Conservation (phyloP, 2,797 vertebrate genomes). For the Cirrhinus mrigala region DNA sequence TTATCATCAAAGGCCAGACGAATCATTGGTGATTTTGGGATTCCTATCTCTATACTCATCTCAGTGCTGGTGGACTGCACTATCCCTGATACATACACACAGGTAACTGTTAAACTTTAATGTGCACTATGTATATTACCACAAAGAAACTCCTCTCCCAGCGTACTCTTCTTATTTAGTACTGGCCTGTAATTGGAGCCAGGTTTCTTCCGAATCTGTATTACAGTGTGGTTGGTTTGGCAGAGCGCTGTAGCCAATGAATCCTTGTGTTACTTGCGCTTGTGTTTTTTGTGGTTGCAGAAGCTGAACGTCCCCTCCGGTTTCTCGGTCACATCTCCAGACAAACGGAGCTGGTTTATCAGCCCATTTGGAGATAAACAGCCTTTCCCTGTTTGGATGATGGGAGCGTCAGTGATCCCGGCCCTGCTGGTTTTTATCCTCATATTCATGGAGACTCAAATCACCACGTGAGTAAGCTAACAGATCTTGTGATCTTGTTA, state of each 20-base stretch:
- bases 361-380: slow-evolving; percentile 92
- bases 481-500: neutral
- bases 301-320: slow-evolving; percentile 94
- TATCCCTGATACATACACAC: slow-evolving; percentile 93
- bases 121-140: slow-evolving; percentile 14
- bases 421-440: slow-evolving; percentile 96
- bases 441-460: slow-evolving; percentile 99
- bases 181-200: slow-evolving; percentile 57
- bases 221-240: slow-evolving; percentile 61
- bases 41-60: slow-evolving; percentile 94
- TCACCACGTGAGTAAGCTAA: slow-evolving; percentile 89
- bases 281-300: slow-evolving; percentile 74
- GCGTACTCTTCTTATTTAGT: slow-evolving; percentile 51
- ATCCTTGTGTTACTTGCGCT: slow-evolving; percentile 53
- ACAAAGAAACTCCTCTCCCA: slow-evolving; percentile 33
- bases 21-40: slow-evolving; percentile 95
- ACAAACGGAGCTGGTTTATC: slow-evolving; percentile 95
- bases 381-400: slow-evolving; percentile 95
- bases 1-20: slow-evolving; percentile 84
- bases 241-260: slow-evolving; percentile 44
- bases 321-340: slow-evolving; percentile 93
- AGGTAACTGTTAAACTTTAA: slow-evolving; percentile 75
- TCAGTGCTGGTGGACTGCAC: slow-evolving; percentile 90
- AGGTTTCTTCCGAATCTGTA: slow-evolving; percentile 55
- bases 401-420: slow-evolving; percentile 91